These are phyloP conservation scores for Parus major DNA, from an alignment of 2,113 vertebrate genomes.

Conservation along the genomic window DNA sequence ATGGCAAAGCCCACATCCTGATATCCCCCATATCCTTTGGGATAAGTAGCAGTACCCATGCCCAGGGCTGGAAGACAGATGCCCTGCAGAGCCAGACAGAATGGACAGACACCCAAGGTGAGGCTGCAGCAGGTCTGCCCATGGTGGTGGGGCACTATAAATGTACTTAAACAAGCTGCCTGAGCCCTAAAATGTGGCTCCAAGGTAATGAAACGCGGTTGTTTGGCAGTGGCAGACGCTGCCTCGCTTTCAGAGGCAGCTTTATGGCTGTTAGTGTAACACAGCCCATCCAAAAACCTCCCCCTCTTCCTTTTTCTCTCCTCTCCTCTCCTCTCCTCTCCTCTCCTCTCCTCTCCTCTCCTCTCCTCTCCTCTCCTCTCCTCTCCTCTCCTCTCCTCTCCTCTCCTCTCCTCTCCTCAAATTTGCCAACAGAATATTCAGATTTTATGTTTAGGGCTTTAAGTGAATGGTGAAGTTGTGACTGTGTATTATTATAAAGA, in stretches of 20 bases:
- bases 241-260: background rate
- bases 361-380: too few relatives aligned
- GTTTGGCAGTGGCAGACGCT: background rate
- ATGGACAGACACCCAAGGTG: background rate
- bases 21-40: background rate
- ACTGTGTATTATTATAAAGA: background rate
- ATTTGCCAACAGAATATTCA: too few relatives aligned
- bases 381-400: too few relatives aligned
- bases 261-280: background rate
- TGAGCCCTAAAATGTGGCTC: background rate
- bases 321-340: background rate
- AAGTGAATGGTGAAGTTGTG: background rate
- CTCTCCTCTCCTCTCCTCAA: too few relatives aligned
- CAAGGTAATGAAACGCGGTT: background rate
- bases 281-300: background rate
- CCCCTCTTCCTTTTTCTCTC: rapidly evolving
- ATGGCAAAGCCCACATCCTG: rapidly evolving
- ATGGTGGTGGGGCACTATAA: background rate
- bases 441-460: background rate
- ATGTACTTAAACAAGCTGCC: background rate
- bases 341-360: too few relatives aligned
- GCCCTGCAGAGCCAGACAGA: background rate
- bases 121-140: background rate
- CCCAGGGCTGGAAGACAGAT: background rate
- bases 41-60: background rate